Conservation (phyloP, 2,888 invertebrate species). For the Sacculina carcini region DNA sequence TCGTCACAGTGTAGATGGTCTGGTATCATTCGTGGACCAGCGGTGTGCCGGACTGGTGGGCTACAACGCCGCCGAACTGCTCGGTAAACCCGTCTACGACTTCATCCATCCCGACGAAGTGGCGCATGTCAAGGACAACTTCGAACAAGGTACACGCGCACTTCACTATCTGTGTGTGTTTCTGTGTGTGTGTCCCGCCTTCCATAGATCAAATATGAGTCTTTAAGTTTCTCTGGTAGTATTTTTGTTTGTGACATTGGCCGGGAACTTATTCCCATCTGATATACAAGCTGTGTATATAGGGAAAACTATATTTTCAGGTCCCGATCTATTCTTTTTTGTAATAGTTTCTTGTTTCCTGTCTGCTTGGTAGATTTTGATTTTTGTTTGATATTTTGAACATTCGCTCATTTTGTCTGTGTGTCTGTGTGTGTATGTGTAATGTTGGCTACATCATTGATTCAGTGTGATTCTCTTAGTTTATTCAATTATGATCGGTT, state of each 20-base stretch:
- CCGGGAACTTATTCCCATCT: too few species aligned
- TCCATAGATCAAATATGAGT: background rate
- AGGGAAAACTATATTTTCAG: too few species aligned
- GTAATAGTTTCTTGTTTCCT: too few species aligned
- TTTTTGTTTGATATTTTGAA: too few species aligned
- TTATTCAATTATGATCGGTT: too few species aligned
- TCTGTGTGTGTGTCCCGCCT: background rate
- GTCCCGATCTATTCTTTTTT: too few species aligned
- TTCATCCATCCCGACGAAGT: constrained; percentile 94
- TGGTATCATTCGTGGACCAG: constrained; percentile 96
- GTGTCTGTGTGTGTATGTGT: too few species aligned
- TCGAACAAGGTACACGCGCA: constrained; percentile 53
- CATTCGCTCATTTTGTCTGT: too few species aligned
- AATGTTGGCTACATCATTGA: too few species aligned
- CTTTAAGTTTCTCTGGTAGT: background rate
- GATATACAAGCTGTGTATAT: too few species aligned
- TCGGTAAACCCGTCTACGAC: constrained; percentile 88
- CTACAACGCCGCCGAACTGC: constrained; percentile 72
- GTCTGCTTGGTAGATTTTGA: too few species aligned
- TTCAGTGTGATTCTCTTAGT: too few species aligned
- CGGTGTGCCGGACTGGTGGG: constrained; percentile 72
- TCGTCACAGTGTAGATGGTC: constrained; percentile 83
- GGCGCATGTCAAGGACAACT: constrained; percentile 88
- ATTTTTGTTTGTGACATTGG: background rate
- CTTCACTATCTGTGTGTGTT: background rate